Evolutionary conservation across 2,888 invertebrate species (phyloP).

Genomic region (Clostera curtula): DNA sequence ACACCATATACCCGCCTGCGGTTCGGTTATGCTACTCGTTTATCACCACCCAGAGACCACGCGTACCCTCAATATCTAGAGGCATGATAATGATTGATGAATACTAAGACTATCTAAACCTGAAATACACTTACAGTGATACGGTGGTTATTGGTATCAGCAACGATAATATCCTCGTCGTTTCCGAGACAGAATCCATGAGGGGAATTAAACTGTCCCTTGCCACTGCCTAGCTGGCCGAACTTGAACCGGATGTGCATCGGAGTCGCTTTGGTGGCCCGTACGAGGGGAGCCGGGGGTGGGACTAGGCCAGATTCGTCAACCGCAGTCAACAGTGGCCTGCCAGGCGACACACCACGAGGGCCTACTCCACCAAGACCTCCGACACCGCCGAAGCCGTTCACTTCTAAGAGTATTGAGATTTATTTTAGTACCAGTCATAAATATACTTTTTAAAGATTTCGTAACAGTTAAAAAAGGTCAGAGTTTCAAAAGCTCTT

Average conservation of each 20-base stretch:
- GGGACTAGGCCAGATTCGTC: slow-evolving; percentile 64
- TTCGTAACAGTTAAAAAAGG: no score
- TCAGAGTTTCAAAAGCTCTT: no score
- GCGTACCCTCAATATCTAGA: no score
- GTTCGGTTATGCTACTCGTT: no score
- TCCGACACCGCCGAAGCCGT: slow-evolving; percentile 61
- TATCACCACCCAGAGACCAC: no score
- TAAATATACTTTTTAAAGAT: no score
- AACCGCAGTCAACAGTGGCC: slow-evolving; percentile 57
- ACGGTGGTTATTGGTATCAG: slow-evolving; percentile 97
- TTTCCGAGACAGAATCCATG: slow-evolving; percentile 97
- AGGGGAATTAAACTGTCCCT: slow-evolving; percentile 96
- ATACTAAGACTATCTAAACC: no score
- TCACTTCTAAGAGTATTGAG: slow-evolving; percentile 58
- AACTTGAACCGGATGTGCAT: slow-evolving; percentile 95
- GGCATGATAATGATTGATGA: no score
- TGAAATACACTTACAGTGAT: slow-evolving; percentile 81
- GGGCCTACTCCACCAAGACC: slow-evolving; percentile 68
- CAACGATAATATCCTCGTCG: slow-evolving; percentile 97
- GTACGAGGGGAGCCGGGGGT: slow-evolving; percentile 70
- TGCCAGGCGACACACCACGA: slow-evolving; percentile 68
- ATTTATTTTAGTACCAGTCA: no score
- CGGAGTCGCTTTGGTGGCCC: slow-evolving; percentile 83
- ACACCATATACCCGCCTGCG: no score
- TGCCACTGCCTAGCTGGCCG: slow-evolving; percentile 93